Evolutionary conservation across 2,888 invertebrate species (phyloP).

Genomic region (Dermolepida albohirtum): DNA sequence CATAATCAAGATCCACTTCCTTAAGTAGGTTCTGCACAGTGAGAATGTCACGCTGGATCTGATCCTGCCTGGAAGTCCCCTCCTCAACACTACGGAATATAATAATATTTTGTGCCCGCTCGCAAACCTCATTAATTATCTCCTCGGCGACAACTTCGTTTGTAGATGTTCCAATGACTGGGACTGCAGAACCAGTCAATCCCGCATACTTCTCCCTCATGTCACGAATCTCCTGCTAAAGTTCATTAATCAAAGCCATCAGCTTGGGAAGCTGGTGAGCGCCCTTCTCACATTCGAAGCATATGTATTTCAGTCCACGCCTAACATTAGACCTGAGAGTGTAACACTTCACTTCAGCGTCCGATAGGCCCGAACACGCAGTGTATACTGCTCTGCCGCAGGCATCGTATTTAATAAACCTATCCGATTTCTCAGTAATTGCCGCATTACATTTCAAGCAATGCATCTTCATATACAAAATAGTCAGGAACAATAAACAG

Average conservation of each 20-base stretch:
- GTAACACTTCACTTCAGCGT: background rate
- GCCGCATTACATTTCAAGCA: background rate
- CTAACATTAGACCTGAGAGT: background rate
- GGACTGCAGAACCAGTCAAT: no score
- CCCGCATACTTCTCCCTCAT: no score
- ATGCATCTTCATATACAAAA: no score
- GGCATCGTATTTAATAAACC: background rate
- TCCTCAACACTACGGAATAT: background rate
- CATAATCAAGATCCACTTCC: background rate
- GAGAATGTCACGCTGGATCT: background rate
- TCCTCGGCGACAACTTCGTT: no score
- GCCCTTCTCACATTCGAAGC: background rate
- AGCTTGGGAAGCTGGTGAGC: no score
- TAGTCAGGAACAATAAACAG: no score
- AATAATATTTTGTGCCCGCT: no score
- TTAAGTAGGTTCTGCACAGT: background rate
- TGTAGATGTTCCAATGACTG: no score
- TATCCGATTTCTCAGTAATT: constrained; percentile 3
- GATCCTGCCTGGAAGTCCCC: background rate
- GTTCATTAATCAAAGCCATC: no score
- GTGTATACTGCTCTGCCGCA: background rate
- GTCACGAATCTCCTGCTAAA: no score
- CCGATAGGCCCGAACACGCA: background rate
- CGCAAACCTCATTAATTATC: no score
- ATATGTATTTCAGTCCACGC: constrained; percentile 1